Percentiles rank a stretch among this genome's conserved stretches.
These are phyloP conservation scores for Xanthorhoe designata DNA, from an alignment of 2,888 invertebrate genomes.

Conservation along the genomic window DNA sequence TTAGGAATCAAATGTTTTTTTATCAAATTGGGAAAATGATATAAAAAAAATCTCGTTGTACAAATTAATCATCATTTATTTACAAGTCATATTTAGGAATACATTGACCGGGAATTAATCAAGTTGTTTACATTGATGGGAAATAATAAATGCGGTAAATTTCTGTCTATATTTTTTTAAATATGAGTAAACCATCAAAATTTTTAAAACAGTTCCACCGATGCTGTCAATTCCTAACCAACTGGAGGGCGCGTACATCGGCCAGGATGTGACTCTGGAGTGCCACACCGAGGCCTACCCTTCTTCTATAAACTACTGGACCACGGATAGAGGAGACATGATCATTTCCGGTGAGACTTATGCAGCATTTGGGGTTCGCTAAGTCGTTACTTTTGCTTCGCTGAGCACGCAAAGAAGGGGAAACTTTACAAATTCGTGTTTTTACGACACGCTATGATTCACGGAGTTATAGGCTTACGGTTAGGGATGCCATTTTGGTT, in stretches of 20 bases:
- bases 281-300: conserved; percentile 97
- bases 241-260: conserved; percentile 94
- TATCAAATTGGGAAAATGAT: too few species aligned
- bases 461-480: conserved; percentile 48
- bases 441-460: conserved; percentile 50
- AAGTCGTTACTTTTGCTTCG: conserved; percentile 46
- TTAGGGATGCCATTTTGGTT: conserved; percentile 44
- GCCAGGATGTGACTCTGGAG: conserved; percentile 94
- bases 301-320: conserved; percentile 97
- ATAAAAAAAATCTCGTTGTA: too few species aligned
- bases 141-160: too few species aligned
- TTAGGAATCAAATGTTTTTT: too few species aligned
- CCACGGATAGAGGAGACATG: conserved; percentile 95
- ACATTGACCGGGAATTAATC: too few species aligned
- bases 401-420: conserved; percentile 48
- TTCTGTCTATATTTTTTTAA: too few species aligned
- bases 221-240: conserved; percentile 98
- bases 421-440: conserved; percentile 50
- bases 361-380: conserved; percentile 47
- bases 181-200: too few species aligned
- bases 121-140: too few species aligned
- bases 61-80: too few species aligned
- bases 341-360: conserved; percentile 93
- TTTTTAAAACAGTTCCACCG: conserved; percentile 90
- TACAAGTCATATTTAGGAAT: too few species aligned